phyloP scores from a whole-genome alignment of 1,140 invertebrate genomes.

The Parapsyche elsis region DNA sequence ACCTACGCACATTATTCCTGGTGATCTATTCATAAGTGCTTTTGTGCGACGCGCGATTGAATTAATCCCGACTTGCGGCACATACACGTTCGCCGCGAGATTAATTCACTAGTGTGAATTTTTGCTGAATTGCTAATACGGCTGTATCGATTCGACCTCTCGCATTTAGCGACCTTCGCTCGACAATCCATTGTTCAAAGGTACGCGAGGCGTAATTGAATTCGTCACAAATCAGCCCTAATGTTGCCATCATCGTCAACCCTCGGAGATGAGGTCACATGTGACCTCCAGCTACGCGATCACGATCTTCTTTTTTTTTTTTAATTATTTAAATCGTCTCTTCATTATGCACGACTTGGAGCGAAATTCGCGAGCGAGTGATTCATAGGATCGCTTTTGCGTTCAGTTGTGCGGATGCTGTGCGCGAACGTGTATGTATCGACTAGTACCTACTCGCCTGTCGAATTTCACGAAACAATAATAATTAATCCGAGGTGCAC shows the following conservation, averaged over 20 bases:
- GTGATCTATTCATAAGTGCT: no score
- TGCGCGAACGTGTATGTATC: neutral
- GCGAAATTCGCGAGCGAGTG: neutral
- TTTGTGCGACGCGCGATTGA: neutral
- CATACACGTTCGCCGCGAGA: neutral
- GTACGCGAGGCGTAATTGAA: neutral
- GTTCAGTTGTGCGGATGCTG: slow-evolving; percentile 6
- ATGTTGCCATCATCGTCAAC: neutral
- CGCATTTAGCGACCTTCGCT: neutral
- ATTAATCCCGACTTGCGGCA: neutral
- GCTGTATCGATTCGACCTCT: neutral
- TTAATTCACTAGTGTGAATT: neutral
- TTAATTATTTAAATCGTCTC: neutral
- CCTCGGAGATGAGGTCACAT: neutral
- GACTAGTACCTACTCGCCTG: neutral
- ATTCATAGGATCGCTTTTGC: neutral
- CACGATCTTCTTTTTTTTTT: neutral
- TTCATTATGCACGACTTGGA: neutral
- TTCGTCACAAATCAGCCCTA: neutral
- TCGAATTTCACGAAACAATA: neutral
- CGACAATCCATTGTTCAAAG: neutral
- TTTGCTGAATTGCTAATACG: no score
- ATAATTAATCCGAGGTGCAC: neutral
- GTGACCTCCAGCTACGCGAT: neutral
- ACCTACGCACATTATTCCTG: no score